Base-by-base conservation (phyloP, 1,140 invertebrate genomes). In the Bombus picipes region DNA sequence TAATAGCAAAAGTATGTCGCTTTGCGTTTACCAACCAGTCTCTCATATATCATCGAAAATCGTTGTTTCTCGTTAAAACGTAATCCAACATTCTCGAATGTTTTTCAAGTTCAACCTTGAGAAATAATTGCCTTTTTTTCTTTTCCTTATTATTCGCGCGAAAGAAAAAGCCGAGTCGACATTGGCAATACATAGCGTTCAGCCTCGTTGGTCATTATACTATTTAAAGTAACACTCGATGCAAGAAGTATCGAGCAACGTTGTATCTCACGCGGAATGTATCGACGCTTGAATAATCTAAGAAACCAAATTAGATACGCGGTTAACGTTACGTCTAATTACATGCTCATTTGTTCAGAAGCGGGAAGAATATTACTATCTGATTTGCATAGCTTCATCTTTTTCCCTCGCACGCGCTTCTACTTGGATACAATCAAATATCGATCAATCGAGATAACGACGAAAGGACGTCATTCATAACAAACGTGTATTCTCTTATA, bases 1-100 rank as follows among this genome's bases (percentile, higher is more conserved):
- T 53, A 68, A 39, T 25, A 6, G 37, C 12, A 57, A 83, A 76
- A 83, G 62, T 68, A 65, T 66, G 72, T n/a, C 81, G 71, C 28
- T 8, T 59, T 28, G 71, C 5, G 37, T 9, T 37, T 28, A 15
- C 2, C 18, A n/a, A 22, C 68, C 4, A 70, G 53, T 5, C 15
- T 66, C 32, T 32, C 6, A 0, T 15, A 13, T 12, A 28, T 62
- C 43, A 9, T 73, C 9, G 5, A n/a, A 73, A 47, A 32, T 73
- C 28, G 6, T 53, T 22, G 47, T n/a, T 32, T 34, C 28, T 18
- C 15, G 25, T 13, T 62, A n/a, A n/a, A 12, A n/a, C 47, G 47
- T 53, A 22, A 53, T 18, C 47, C 18, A 22, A 22, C 47, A 2
- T 53, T 18, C 47, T 22, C 47, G 18, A 2, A 32, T n/a, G 12